Conservation (phyloP, 2,797 vertebrate genomes). For the Pseudochirops corinnae region DNA sequence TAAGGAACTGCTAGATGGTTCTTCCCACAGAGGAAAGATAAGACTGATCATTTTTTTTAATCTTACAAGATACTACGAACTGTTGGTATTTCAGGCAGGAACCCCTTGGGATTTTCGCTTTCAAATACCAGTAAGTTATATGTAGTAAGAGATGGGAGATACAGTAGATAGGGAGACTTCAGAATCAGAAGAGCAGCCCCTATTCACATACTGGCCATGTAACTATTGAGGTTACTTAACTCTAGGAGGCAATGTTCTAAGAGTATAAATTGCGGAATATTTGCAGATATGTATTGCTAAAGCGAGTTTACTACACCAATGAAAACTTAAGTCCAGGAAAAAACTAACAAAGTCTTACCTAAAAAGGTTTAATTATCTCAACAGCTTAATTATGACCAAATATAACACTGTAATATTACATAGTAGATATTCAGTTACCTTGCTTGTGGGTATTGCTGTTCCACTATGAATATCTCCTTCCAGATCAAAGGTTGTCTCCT, state of each 20-base stretch:
- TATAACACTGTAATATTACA: background rate
- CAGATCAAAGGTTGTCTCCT: constrained; percentile 96
- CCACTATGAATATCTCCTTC: constrained; percentile 95
- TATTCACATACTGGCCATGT: background rate
- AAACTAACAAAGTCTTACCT: background rate
- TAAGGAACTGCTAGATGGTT: background rate
- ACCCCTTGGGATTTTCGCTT: background rate
- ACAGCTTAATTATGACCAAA: rapidly evolving
- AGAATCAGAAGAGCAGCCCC: background rate
- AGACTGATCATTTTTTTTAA: background rate
- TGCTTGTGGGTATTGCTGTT: constrained; percentile 92
- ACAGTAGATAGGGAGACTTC: background rate
- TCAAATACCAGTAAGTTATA: background rate
- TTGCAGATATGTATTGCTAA: background rate
- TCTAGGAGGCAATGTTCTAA: background rate
- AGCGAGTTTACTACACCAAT: background rate
- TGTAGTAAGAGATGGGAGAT: background rate
- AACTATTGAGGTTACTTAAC: background rate
- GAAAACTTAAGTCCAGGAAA: background rate
- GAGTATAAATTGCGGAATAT: background rate
- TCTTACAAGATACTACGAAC: background rate
- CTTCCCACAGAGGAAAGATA: background rate
- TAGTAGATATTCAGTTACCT: constrained; percentile 84
- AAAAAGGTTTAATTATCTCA: background rate
- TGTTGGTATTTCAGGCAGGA: background rate